A percentile compares a stretch with the other conserved stretches of the same genome.
phyloP scores from a whole-genome alignment of 2,888 invertebrate species.

The Adelphocoris suturalis region DNA sequence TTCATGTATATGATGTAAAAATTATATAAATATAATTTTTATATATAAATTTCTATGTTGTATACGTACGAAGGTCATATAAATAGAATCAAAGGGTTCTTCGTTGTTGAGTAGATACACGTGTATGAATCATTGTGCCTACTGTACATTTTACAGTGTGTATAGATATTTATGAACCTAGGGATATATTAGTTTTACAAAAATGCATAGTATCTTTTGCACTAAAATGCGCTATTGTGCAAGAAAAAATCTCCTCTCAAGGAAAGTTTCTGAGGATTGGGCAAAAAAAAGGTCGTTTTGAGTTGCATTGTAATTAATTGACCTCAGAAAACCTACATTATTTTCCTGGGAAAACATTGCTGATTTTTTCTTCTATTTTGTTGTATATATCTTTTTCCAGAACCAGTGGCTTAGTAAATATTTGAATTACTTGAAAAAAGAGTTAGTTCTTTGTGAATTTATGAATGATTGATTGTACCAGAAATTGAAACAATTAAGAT shows the following conservation, averaged over 20 bases:
- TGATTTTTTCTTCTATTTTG: constrained; percentile 52
- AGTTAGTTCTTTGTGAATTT: constrained; percentile 48
- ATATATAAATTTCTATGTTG: constrained; percentile 60
- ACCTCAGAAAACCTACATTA: constrained; percentile 43
- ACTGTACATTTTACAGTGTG: constrained; percentile 69
- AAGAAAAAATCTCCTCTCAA: constrained; percentile 47
- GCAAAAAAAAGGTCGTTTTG: constrained; percentile 55
- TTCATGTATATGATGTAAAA: constrained; percentile 46
- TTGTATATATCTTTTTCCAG: constrained; percentile 65
- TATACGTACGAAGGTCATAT: constrained; percentile 60
- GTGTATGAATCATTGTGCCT: constrained; percentile 69
- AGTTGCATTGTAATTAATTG: constrained; percentile 52
- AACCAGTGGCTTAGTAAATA: constrained; percentile 64
- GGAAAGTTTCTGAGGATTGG: constrained; percentile 3
- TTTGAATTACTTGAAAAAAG: constrained; percentile 56
- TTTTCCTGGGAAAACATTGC: background rate
- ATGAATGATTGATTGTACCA: constrained; percentile 31
- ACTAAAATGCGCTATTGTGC: constrained; percentile 62
- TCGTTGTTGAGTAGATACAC: constrained; percentile 58
- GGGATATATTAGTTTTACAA: constrained; percentile 52
- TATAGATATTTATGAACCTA: constrained; percentile 66
- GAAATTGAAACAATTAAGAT: constrained; percentile 24
- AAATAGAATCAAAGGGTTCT: background rate
- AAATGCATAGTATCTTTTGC: constrained; percentile 68
- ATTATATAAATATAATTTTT: constrained; percentile 46